Evolutionary conservation across 2,113 vertebrate species (phyloP), one percentile per base, ranked within the genome.

Genomic region (Pterophyllum scalare): DNA sequence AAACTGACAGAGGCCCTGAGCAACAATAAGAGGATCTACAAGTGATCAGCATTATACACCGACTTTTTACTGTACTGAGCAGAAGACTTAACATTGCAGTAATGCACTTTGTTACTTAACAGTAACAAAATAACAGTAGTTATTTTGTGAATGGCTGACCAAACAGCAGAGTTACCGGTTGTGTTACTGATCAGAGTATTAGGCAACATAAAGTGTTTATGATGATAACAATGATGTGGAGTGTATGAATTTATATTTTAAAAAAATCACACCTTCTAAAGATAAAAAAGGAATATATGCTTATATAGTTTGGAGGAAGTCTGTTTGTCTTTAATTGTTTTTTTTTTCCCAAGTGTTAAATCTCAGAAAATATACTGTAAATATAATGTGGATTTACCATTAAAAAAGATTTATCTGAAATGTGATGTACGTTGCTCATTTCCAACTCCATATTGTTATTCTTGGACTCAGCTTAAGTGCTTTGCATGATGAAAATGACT

Each of bases 1-100:
- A 95, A 91, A 0, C 94, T 97, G 22, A 88, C 85, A 0, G 87
- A 77, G 22, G 96, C 95, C 5, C 90, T 97, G 77, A 89, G 56
- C 70, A 80, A 24, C 82, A 84, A 78, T 80, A 79, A 46, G 87
- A 61, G 85, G 88, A 31, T 94, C 92, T 85, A 70, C 70, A 93
- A 77, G 19, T 87, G 77, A 83, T 75, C 19, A 43, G 5, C 10
- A 11, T 0, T 0, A 20, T 1, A 33, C 1, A 1, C 10, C 6
- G 13, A 5, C 3, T 35, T 33, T 75, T 56, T 19, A 56, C 64
- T 80, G 54, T 40, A 33, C 2, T 20, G 52, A 67, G 10, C 24
- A 40, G 19, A 62, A 20, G 67, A 31, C 7, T 24, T 43, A 22
- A 43, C 2, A 13, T 14, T 70, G 60, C 17, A 20, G 20, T 19